A percentile compares a stretch with the other conserved stretches of the same genome.
Evolutionary conservation across 1,140 invertebrate genomes (phyloP).

Genomic region (Calycopis cecrops): DNA sequence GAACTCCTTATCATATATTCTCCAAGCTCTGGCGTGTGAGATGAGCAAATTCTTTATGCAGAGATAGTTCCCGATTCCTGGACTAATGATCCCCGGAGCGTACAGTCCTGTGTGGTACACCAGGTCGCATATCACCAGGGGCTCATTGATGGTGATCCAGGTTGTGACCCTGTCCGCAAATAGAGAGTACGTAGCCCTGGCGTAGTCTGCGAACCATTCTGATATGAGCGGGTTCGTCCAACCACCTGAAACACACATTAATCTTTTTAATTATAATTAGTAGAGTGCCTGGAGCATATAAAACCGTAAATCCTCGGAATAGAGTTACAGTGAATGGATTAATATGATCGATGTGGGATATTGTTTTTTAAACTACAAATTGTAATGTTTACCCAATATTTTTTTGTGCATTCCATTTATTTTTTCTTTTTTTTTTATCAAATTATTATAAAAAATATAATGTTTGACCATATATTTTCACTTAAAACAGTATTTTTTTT

Average conservation of each 20-base stretch:
- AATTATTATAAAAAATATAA: too few relatives aligned
- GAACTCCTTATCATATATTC: slow-evolving; percentile 33
- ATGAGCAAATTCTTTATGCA: slow-evolving; percentile 36
- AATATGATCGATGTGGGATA: too few relatives aligned
- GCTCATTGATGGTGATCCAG: slow-evolving; percentile 54
- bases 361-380: too few relatives aligned
- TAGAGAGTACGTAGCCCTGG: slow-evolving; percentile 41
- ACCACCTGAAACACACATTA: slow-evolving; percentile 72
- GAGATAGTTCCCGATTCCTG: slow-evolving; percentile 35
- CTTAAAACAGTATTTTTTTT: too few relatives aligned
- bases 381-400: too few relatives aligned
- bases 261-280: too few relatives aligned
- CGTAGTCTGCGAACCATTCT: slow-evolving; percentile 66
- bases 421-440: too few relatives aligned
- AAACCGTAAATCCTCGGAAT: too few relatives aligned
- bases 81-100: slow-evolving; percentile 60
- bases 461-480: too few relatives aligned
- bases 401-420: too few relatives aligned
- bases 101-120: slow-evolving; percentile 57
- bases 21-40: slow-evolving; percentile 36
- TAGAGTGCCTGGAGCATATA: too few relatives aligned
- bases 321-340: too few relatives aligned
- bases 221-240: slow-evolving; percentile 73
- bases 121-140: slow-evolving; percentile 44
- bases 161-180: slow-evolving; percentile 69